phyloP scores from a whole-genome alignment of 2,113 vertebrate species.

The Sylvicapra grimmia region DNA sequence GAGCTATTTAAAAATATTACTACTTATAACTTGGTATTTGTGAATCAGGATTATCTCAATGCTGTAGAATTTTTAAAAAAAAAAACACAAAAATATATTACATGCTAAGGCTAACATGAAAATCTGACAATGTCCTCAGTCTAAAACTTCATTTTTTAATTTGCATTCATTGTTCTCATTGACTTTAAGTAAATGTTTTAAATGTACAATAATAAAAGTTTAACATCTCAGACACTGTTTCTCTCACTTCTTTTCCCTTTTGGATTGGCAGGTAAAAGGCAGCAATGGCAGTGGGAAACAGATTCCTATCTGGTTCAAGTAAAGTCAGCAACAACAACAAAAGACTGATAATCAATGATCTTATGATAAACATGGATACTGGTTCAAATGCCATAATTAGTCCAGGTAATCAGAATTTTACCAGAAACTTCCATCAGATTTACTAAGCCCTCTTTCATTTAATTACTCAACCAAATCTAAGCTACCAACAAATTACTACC shows the following conservation, averaged over 20 bases:
- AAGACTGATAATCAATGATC: background rate
- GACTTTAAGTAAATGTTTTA: slow-evolving; percentile 1
- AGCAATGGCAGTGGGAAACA: background rate
- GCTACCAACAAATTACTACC: background rate
- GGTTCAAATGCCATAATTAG: background rate
- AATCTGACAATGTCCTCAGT: background rate
- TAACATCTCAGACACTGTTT: background rate
- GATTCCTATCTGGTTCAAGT: background rate
- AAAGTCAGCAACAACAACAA: background rate
- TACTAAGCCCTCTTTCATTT: background rate
- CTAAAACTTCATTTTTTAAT: background rate
- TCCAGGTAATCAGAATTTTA: background rate
- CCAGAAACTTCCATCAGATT: background rate
- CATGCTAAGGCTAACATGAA: background rate
- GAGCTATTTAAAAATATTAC: background rate
- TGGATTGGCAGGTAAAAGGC: background rate
- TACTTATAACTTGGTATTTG: background rate
- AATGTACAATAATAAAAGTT: background rate
- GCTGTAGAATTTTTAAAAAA: background rate
- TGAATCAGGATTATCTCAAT: slow-evolving; percentile 4
- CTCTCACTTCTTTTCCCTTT: background rate
- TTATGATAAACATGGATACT: background rate
- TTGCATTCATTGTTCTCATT: background rate
- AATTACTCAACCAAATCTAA: slow-evolving; percentile 29
- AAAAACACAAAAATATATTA: background rate